phyloP scores from a whole-genome alignment of 2,113 vertebrate species.

The Alethe castanea region DNA sequence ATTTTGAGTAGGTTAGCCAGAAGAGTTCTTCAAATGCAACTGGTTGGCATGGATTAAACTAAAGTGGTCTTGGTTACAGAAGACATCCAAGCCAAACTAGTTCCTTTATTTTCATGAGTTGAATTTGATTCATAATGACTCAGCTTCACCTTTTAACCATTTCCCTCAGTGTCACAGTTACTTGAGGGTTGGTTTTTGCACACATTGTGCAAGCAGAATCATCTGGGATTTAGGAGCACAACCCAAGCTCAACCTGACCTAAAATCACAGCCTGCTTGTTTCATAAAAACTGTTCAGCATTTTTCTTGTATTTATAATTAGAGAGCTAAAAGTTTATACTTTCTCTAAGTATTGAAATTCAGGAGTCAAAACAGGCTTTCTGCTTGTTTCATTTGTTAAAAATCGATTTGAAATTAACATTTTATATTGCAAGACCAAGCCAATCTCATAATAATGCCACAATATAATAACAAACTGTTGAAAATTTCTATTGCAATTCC shows the following conservation, averaged over 20 bases:
- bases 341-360: not conserved
- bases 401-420: slow-evolving; percentile 40
- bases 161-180: not conserved
- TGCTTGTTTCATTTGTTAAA: not conserved
- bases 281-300: not conserved
- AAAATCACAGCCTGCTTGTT: not conserved
- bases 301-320: slow-evolving; percentile 3
- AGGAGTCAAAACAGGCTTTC: not conserved
- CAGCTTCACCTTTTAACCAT: not conserved
- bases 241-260: not conserved
- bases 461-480: slow-evolving; percentile 15
- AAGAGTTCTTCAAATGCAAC: not conserved
- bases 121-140: not conserved
- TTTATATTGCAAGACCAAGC: not conserved
- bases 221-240: not conserved
- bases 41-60: not conserved
- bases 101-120: not conserved
- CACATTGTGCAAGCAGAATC: not conserved
- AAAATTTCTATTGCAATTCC: slow-evolving; percentile 17
- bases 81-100: not conserved
- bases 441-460: not conserved
- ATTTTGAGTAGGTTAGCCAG: not conserved
- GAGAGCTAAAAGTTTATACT: not conserved
- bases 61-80: not conserved
- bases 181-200: rapidly evolving